These are phyloP conservation scores for Asarcornis scutulata DNA, from an alignment of 2,113 vertebrate genomes.

Conservation along the genomic window DNA sequence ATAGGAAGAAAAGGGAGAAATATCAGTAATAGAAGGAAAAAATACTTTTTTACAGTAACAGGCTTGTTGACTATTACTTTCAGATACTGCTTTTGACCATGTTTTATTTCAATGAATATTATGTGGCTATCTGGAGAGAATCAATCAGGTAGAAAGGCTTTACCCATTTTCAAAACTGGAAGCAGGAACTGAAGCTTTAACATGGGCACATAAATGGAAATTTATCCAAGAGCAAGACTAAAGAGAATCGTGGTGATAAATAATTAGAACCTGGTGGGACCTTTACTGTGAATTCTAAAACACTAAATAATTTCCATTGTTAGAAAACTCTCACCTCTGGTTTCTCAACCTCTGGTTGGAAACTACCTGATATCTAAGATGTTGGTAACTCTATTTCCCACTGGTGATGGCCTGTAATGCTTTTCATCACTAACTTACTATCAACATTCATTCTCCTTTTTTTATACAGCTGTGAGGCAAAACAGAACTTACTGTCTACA, in stretches of 20 bases:
- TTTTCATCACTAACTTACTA: neutral
- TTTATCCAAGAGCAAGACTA: neutral
- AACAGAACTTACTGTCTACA: neutral
- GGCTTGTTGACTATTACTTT: neutral
- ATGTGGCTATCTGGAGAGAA: neutral
- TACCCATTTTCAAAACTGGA: neutral
- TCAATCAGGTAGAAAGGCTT: neutral
- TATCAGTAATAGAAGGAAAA: neutral
- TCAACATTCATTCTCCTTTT: neutral
- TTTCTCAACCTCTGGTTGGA: too few relatives aligned
- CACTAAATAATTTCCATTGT: neutral
- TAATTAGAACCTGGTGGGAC: neutral
- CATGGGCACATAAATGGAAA: neutral
- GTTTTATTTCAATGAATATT: neutral
- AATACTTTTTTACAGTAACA: neutral
- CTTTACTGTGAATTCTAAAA: neutral
- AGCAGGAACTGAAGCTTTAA: neutral
- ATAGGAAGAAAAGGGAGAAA: neutral
- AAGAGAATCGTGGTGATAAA: neutral
- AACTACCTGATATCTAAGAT: neutral
- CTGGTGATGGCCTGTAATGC: neutral
- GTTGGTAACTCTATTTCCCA: neutral
- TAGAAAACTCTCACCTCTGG: too few relatives aligned
- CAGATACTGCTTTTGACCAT: neutral
- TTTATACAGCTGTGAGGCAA: neutral